Conservation (phyloP, 2,797 vertebrate species). For the Selene dorsalis region DNA sequence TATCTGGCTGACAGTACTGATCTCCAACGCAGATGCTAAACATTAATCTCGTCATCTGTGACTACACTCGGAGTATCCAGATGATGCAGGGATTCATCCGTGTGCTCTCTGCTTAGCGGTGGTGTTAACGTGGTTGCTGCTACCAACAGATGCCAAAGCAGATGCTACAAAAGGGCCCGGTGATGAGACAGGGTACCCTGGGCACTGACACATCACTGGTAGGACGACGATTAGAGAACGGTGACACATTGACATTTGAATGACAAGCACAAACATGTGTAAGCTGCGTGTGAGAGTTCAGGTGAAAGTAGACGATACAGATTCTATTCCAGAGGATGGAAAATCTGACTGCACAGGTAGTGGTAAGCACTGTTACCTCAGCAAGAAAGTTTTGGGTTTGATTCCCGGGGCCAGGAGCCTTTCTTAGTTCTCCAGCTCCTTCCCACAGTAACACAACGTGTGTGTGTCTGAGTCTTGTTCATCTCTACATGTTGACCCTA, state of each 20-base stretch:
- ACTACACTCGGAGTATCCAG: constrained; percentile 50
- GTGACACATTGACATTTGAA: constrained; percentile 25
- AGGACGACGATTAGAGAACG: constrained; percentile 23
- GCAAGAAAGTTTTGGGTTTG: too few species aligned
- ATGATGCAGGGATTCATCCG: constrained; percentile 65
- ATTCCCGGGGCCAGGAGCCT: too few species aligned
- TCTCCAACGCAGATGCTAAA: constrained; percentile 35
- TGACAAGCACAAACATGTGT: constrained; percentile 10
- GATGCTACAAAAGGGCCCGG: constrained; percentile 58
- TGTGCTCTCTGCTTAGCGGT: constrained; percentile 50
- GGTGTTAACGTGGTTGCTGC: constrained; percentile 33
- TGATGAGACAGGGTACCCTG: constrained; percentile 35
- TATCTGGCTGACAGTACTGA: constrained; percentile 42
- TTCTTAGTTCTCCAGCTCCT: too few species aligned
- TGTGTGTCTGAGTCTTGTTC: too few species aligned
- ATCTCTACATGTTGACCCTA: too few species aligned
- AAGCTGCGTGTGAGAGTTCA: background rate
- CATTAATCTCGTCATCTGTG: constrained; percentile 66
- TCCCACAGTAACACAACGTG: too few species aligned
- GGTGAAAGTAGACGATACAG: background rate
- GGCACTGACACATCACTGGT: constrained; percentile 34
- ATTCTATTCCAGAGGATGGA: background rate
- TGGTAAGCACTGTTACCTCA: too few species aligned
- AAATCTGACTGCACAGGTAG: too few species aligned
- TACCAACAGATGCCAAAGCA: constrained; percentile 72